Evolutionary conservation across 2,797 vertebrate species (phyloP), one percentile per base, ranked within the genome.

Genomic region (Notolabrus celidotus): DNA sequence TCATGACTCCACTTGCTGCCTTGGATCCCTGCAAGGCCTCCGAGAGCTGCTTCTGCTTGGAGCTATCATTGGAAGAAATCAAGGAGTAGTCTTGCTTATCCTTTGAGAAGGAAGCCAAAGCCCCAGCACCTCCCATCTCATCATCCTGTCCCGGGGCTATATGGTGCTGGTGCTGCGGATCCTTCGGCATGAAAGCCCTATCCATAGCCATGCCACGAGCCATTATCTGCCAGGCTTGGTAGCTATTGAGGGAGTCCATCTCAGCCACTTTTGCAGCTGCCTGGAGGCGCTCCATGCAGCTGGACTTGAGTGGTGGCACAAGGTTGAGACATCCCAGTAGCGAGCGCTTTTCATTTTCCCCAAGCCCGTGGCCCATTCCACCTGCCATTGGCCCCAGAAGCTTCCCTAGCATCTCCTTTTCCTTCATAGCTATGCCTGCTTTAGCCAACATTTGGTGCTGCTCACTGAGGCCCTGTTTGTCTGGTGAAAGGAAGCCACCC

Each of bases 191-290:
- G 92, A 97, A 98, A 81, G 96, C 95, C 45, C 97, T 97, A 77
- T 99, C 98, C 95, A 98, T 95, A 27, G 96, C 96, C 96, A 98
- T 97, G 85, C 98, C 97, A 76, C 97, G 95, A 56, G 98, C 96
- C 97, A 99, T 98, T 76, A 99, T 97, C 93, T 99, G 98, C 98
- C 98, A 99, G 57, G 97, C 97, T 84, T 98, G 98, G 92, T 98
- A 99, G 86, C 97, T 99, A 91, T 97, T 98, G 77, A 97, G 95
- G 0, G 98, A 98, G 92, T 99, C 97, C 97, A 99, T 98, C 92
- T 99, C 98, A 0, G 97, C 97, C 3, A 98, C 98, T 68, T 98
- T 99, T 82, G 98, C 98, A 0, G 97, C 97, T 1, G 98, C 98
- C 87, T 99, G 98, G 79, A 99, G 89, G 83, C 97, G 95, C 85